A percentile compares a stretch with the other conserved stretches of the same genome.
Evolutionary conservation across 2,113 vertebrate genomes (phyloP).

Genomic region (Numida meleagris): DNA sequence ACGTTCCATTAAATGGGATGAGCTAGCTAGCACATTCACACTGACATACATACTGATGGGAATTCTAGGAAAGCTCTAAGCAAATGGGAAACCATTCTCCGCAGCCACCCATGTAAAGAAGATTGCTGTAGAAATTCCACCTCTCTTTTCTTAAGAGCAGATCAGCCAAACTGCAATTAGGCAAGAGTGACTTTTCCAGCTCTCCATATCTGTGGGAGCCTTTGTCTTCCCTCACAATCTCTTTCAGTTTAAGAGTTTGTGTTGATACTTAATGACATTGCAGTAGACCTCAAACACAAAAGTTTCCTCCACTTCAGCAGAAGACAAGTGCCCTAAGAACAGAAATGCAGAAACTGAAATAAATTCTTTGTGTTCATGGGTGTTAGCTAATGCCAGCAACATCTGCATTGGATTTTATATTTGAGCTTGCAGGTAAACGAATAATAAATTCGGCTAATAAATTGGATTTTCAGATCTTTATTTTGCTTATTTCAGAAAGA

Average conservation of each 20-base stretch:
- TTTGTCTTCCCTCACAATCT: not conserved
- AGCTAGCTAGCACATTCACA: not conserved
- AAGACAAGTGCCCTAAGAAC: not conserved
- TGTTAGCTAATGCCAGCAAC: not conserved
- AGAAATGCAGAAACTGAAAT: not conserved
- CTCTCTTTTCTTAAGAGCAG: not conserved
- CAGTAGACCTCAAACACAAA: not conserved
- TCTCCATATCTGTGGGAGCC: not conserved
- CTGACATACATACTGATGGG: not conserved
- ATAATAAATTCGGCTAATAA: not conserved
- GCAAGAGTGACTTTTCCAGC: not conserved
- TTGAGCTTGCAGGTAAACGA: not conserved
- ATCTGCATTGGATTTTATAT: not conserved
- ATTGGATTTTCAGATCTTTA: not conserved
- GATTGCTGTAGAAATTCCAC: not conserved
- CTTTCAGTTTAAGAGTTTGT: not conserved
- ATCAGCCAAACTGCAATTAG: not conserved
- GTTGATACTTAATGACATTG: not conserved
- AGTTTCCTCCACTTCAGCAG: not conserved
- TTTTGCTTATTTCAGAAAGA: not conserved
- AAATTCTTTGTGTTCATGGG: not conserved
- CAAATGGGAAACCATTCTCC: not conserved
- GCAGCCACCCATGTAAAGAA: not conserved
- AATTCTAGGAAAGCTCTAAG: not conserved
- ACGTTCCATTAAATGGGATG: not conserved